Evolutionary conservation across 2,797 vertebrate species (phyloP), one percentile per base, ranked within the genome.

Genomic region (Sebastolobus altivelis): DNA sequence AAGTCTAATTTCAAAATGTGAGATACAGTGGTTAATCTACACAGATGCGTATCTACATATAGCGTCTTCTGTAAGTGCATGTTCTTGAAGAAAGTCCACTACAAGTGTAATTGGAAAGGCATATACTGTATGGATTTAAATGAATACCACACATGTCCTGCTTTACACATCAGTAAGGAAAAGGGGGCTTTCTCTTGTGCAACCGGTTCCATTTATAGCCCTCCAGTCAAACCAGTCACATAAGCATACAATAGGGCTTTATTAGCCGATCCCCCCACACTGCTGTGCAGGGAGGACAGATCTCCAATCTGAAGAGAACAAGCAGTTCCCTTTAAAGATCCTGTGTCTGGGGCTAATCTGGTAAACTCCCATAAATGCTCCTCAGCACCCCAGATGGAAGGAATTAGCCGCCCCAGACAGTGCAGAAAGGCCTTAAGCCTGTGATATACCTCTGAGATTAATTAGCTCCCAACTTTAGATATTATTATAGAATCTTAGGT

Each of bases 401-500:
- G 94, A 94, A 94, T 95, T 95, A 95, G 89, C 87, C 73, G 88
- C 85, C 74, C 75, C 85, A 93, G 92, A 92, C 90, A 88, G 87
- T 81, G 79, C 82, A 89, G 88, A 78, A 73, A 91, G 86, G 87
- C 88, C 89, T 88, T 94, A 94, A 94, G 91, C 91, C 87, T 46
- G 82, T 61, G 80, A 92, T 88, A 91, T 94, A 95, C 92, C 93
- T 91, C 92, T 27, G 92, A 95, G 93, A 94, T 95, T 95, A 96
- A 96, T 96, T 96, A 95, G 90, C 88, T 93, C 84, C 93, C 87
- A 92, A 95, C 89, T 94, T 94, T 87, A 92, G 88, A 92, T 95
- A 94, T 93, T 95, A 93, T 93, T 93, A 87, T 83, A 85, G 77
- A 92, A 93, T 89, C 87, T 90, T 81, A 78, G 84, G 85, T 94